These are phyloP conservation scores for Polyploca ridens DNA, from an alignment of 2,888 invertebrate species.

Conservation along the genomic window DNA sequence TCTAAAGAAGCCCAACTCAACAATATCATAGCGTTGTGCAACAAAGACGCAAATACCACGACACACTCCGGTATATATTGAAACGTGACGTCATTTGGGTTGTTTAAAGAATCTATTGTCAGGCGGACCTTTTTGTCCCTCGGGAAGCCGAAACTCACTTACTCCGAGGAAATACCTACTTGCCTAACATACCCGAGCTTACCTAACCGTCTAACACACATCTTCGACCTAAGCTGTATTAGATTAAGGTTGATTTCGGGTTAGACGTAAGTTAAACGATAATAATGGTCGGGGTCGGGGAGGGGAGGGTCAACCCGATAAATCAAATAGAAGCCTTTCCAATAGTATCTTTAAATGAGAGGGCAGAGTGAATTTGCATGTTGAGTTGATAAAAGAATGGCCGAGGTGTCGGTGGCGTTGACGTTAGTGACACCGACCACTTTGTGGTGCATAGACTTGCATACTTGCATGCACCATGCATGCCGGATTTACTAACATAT, in stretches of 20 bases:
- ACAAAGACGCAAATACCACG: conserved; percentile 11
- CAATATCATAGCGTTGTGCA: neutral
- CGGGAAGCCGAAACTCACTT: conserved; percentile 38
- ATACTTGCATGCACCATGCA: too few species aligned
- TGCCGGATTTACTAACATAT: too few species aligned
- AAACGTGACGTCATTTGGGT: conserved; percentile 48
- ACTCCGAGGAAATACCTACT: conserved; percentile 37
- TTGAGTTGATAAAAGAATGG: conserved; percentile 9
- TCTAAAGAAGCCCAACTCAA: neutral
- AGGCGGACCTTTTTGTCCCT: conserved; percentile 36
- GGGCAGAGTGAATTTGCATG: conserved; percentile 24
- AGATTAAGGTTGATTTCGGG: conserved; percentile 15
- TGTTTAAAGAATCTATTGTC: conserved; percentile 49
- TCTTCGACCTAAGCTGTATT: neutral
- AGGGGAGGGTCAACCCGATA: conserved; percentile 22
- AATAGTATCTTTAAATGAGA: conserved; percentile 33
- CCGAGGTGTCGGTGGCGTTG: too few species aligned
- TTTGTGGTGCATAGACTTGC: too few species aligned
- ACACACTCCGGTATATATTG: conserved; percentile 33
- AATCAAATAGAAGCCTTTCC: conserved; percentile 35
- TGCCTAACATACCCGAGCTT: conserved; percentile 27
- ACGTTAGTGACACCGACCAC: too few species aligned
- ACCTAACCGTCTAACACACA: neutral
- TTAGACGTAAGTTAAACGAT: neutral
- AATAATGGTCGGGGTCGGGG: neutral